A percentile compares a stretch with the other conserved stretches of the same genome.
Evolutionary conservation across 2,888 invertebrate species (phyloP).

Genomic region (Odontothrips loti): DNA sequence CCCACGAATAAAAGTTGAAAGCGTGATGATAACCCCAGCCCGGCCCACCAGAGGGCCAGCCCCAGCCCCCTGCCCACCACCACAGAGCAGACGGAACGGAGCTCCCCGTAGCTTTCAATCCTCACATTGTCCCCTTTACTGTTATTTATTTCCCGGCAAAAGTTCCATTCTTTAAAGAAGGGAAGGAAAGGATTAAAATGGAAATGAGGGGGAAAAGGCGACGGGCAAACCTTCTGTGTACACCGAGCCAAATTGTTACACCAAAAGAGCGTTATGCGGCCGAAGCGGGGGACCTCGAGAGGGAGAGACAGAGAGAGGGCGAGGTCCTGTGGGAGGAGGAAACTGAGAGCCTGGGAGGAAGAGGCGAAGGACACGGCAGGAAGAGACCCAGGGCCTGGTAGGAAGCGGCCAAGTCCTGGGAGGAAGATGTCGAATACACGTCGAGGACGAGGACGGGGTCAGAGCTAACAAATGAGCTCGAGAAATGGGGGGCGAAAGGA

Average conservation of each 20-base stretch:
- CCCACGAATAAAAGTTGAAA: slow-evolving; percentile 17
- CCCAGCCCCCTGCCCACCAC: background rate
- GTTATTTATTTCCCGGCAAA: slow-evolving; percentile 24
- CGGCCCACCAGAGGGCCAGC: background rate
- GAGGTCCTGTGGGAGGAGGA: background rate
- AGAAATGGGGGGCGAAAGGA: too few relatives aligned
- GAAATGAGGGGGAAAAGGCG: slow-evolving; percentile 10
- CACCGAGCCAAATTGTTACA: slow-evolving; percentile 12
- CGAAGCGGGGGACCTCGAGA: background rate
- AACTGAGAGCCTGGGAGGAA: background rate
- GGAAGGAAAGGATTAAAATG: slow-evolving; percentile 19
- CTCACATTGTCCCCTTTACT: slow-evolving; percentile 13
- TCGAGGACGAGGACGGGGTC: too few relatives aligned
- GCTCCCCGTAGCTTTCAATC: slow-evolving; percentile 22
- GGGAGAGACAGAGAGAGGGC: background rate
- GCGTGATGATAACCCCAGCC: background rate
- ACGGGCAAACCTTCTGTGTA: background rate
- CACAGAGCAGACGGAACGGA: background rate
- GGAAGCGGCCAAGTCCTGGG: too few relatives aligned
- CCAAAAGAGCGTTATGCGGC: background rate
- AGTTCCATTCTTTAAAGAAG: slow-evolving; percentile 12
- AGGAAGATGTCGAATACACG: too few relatives aligned
- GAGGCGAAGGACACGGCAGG: background rate
- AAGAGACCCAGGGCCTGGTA: too few relatives aligned
- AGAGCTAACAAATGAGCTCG: too few relatives aligned